These are phyloP conservation scores for Enteromius afrohamiltoni DNA, from an alignment of 2,797 vertebrate genomes.

Conservation along the genomic window DNA sequence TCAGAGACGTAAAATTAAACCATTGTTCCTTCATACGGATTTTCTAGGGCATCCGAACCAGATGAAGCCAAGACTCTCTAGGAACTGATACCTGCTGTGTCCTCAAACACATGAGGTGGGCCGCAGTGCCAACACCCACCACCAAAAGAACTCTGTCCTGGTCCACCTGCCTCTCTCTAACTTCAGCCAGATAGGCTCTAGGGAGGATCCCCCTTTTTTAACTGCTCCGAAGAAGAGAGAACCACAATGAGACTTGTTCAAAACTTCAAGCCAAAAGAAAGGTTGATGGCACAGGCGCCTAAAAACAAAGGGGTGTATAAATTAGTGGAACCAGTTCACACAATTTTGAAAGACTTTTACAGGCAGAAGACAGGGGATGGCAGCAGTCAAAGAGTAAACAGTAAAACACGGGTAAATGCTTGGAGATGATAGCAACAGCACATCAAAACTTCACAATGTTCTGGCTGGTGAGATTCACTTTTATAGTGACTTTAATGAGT, in stretches of 20 bases:
- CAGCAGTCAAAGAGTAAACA: too few relatives aligned
- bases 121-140: neutral
- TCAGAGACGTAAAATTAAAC: neutral
- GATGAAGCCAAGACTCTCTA: constrained; percentile 69
- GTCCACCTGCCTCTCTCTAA: constrained; percentile 64
- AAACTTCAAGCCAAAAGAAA: neutral
- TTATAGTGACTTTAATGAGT: too few relatives aligned
- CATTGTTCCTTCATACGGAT: constrained; percentile 28
- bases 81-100: constrained; percentile 73
- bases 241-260: neutral
- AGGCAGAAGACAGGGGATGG: too few relatives aligned
- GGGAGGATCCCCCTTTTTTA: constrained; percentile 17
- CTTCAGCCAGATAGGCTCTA: constrained; percentile 45
- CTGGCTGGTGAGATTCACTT: too few relatives aligned
- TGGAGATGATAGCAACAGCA: too few relatives aligned
- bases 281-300: neutral
- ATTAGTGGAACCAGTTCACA: neutral
- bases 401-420: too few relatives aligned
- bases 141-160: constrained; percentile 55
- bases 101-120: constrained; percentile 78
- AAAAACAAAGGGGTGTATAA: neutral
- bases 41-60: constrained; percentile 68
- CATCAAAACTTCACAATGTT: too few relatives aligned
- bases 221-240: neutral
- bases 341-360: neutral